Percentiles rank a stretch among this genome's conserved stretches.
Evolutionary conservation across 2,888 invertebrate species (phyloP).

Genomic region (Cephus rjabovi): DNA sequence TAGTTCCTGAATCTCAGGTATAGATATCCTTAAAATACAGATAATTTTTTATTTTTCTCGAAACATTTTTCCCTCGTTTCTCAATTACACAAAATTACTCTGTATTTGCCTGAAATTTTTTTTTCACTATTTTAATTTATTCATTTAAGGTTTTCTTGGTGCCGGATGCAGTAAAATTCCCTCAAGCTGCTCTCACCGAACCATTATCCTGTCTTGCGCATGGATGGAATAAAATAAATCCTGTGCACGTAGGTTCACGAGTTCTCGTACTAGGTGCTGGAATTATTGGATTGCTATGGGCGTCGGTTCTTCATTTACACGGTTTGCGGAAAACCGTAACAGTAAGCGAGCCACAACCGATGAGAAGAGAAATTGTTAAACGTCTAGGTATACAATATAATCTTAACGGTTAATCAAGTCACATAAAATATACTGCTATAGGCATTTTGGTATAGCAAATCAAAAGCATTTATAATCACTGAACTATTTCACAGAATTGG

Average conservation of each 20-base stretch:
- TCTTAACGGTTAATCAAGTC: too few relatives aligned
- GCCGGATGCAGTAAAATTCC: slow-evolving; percentile 53
- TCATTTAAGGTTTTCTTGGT: slow-evolving; percentile 45
- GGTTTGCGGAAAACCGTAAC: slow-evolving; percentile 76
- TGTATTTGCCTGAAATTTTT: neutral
- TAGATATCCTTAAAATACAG: slow-evolving; percentile 67
- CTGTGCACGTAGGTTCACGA: slow-evolving; percentile 72
- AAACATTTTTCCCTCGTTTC: neutral
- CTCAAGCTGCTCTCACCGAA: slow-evolving; percentile 74
- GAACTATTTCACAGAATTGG: slow-evolving; percentile 69
- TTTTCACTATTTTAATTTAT: neutral
- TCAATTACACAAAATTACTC: neutral
- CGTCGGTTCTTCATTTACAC: slow-evolving; percentile 74
- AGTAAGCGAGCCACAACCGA: slow-evolving; percentile 74
- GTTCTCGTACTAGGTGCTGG: slow-evolving; percentile 78
- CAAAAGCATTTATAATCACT: too few relatives aligned
- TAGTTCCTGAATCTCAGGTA: slow-evolving; percentile 74
- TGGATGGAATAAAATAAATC: slow-evolving; percentile 75
- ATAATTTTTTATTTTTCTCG: neutral
- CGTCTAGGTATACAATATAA: slow-evolving; percentile 56
- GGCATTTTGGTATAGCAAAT: too few relatives aligned
- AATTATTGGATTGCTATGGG: slow-evolving; percentile 78
- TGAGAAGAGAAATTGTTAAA: slow-evolving; percentile 50
- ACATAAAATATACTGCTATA: too few relatives aligned
- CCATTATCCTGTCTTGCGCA: slow-evolving; percentile 79